Conservation (phyloP, 1,140 invertebrate genomes). For the Physella acuta region DNA sequence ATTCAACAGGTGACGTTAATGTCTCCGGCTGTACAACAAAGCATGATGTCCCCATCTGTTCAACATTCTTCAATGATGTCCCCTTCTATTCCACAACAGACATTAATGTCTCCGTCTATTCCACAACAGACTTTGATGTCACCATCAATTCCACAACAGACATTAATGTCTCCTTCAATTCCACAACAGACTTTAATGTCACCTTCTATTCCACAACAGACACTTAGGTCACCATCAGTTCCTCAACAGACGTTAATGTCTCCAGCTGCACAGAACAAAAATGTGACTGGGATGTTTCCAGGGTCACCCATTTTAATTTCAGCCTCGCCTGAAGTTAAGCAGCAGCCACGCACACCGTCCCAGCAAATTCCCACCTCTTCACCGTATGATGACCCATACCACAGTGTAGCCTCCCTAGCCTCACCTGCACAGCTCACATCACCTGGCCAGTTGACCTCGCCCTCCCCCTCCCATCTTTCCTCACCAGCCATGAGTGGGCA, state of each 20-base stretch:
- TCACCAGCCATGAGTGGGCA: conserved; percentile 17
- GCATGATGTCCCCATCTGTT: not conserved
- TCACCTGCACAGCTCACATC: conserved; percentile 19
- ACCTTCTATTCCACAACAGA: not conserved
- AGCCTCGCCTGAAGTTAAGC: conserved; percentile 17
- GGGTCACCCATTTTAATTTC: conserved; percentile 12
- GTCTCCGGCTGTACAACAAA: conserved; percentile 7
- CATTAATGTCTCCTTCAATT: not conserved
- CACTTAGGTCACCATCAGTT: not conserved
- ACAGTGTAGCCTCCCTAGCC: conserved; percentile 10
- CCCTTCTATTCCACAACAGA: not conserved
- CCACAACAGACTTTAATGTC: too few relatives aligned
- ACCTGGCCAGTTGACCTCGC: conserved; percentile 14
- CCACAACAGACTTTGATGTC: not conserved
- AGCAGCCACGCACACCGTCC: not conserved
- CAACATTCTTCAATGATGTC: not conserved
- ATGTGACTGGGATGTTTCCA: conserved; percentile 11
- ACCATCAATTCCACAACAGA: not conserved
- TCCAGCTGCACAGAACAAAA: too few relatives aligned
- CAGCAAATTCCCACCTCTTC: conserved; percentile 11
- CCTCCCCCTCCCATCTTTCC: conserved; percentile 14
- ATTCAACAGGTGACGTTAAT: too few relatives aligned
- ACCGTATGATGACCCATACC: conserved; percentile 15
- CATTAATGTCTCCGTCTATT: too few relatives aligned
- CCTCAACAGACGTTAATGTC: not conserved